Evolutionary conservation across 1,140 invertebrate genomes (phyloP), one percentile per base, ranked within the genome.

Genomic region (Caenorhabditis remanei): DNA sequence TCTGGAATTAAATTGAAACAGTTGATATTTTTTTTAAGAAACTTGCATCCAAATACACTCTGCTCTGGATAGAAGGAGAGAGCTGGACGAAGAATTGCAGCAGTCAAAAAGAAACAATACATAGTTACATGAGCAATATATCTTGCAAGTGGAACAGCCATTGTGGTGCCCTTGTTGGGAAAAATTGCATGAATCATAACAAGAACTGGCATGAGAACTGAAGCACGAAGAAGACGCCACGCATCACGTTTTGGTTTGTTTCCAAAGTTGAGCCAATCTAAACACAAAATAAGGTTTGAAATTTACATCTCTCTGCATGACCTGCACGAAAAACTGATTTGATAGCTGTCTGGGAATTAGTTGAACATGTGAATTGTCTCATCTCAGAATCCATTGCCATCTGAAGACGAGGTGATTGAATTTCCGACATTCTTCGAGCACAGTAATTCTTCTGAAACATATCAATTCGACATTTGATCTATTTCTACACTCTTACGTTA

Each of bases 201-300:
- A 16, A 90, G 41, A 41, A 90, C 4, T 0, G 89, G 89, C 50
- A 83, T 90, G 16, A 89, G 55, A 9, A 90, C 7, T 1, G 48
- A 53, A 41, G 90, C 89, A 0, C 89, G 84, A 19, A 89, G 19
- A 19, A 87, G 21, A 43, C 89, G 90, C 21, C 46, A 88, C 4
- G 41, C 19, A 41, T 89, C 87, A 19, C 90, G 79, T 11, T n/a
- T 32, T 24, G 21, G 48, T n/a, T 84, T 86, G 48, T 41, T 43
- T n/a, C 90, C 89, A 32, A 84, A 88, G 63, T 90, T 79, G 83
- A 61, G 75, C 89, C 84, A 88, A 24, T 88, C 89, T 85, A 63
- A 40, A 83, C 40, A 48, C 3, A 58, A 21, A 8, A 58, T 55
- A 19, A 55, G 19, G n/a, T 82, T 48, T 8, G 41, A 6, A 16